Base-by-base conservation (phyloP, 2,797 vertebrate genomes). In the Acrocephalus scirpaceus region DNA sequence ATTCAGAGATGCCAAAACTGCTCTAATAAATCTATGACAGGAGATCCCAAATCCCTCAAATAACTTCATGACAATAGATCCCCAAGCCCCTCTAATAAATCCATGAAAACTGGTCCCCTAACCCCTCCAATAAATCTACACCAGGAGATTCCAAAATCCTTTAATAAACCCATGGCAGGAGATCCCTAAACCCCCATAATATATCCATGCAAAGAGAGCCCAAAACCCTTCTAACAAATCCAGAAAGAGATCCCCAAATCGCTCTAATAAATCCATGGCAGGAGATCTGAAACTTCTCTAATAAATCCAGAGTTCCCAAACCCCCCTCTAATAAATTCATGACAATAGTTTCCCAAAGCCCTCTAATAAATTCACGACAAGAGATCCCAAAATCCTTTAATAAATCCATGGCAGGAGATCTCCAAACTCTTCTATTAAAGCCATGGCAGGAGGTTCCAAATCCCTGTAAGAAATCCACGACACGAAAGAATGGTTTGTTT, bases 191-290 rank as follows among this genome's bases (percentile, higher is more conserved):
- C 38, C 38, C 38, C 38, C 38, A 38, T 38, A 38, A 38, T 11
- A 38, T 38, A 38, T 38, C 38, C 38, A 38, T 38, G 38, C 38
- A 38, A 38, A 38, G 38, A 11, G 38, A 38, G 11, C 38, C 38
- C 10, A 11, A 38, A 62, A 14, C 13, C 4, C 10, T 4, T 47
- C 10, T 19, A 36, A 32, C 6, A 29, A 40, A 29, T 2, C 6
- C 34, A 23, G 18, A 1, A n/a, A 30, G 1, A 4, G 1, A 26
- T 9, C 17, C 7, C 15, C 29, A n/a, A 48, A 2, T 0, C 14
- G 2, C 8, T 21, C 7, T 8, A 8, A 42, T 4, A 75, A 27
- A 51, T 7, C 9, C 32, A 42, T 15, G 38, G 38, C 38, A 38
- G 38, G 10, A 38, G 38, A 38, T 38, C 38, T 38, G 38, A 38